Evolutionary conservation across 1,140 invertebrate genomes (phyloP).

Genomic region (Armadillidium nasatum): DNA sequence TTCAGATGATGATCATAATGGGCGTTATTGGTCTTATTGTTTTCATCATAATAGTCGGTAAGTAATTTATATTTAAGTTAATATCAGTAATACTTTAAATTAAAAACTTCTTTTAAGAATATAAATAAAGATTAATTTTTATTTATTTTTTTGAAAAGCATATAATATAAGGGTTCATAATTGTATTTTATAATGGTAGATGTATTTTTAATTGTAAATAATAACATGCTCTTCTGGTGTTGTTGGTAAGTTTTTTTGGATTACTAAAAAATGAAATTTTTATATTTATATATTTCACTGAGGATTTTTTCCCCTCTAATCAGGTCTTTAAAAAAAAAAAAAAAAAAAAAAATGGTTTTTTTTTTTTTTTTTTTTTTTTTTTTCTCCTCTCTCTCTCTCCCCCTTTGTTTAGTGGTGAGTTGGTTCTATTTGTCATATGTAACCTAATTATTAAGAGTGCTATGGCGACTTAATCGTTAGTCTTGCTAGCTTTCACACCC

Average conservation of each 20-base stretch:
- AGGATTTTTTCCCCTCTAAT: neutral
- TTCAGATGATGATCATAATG: constrained; percentile 89
- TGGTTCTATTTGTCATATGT: no score
- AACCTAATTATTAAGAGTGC: no score
- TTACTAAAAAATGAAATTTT: no score
- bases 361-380: neutral
- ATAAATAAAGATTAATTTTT: no score
- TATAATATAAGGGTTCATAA: no score
- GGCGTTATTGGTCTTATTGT: constrained; percentile 80
- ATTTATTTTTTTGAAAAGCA: no score
- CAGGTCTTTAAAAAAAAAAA: neutral
- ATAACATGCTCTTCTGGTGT: no score
- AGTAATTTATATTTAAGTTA: constrained; percentile 51
- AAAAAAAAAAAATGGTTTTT: neutral
- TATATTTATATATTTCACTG: neutral
- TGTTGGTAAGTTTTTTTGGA: no score
- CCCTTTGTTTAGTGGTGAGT: neutral
- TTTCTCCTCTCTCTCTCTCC: neutral
- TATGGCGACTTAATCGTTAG: neutral
- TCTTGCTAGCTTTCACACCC: constrained; percentile 2
- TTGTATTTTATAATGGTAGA: no score
- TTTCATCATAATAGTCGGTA: constrained; percentile 82
- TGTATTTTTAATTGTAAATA: no score
- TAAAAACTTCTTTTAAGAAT: no score
- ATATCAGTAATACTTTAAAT: no score